Base-by-base conservation (phyloP, 2,888 invertebrate species). In the Nomada ruficornis region DNA sequence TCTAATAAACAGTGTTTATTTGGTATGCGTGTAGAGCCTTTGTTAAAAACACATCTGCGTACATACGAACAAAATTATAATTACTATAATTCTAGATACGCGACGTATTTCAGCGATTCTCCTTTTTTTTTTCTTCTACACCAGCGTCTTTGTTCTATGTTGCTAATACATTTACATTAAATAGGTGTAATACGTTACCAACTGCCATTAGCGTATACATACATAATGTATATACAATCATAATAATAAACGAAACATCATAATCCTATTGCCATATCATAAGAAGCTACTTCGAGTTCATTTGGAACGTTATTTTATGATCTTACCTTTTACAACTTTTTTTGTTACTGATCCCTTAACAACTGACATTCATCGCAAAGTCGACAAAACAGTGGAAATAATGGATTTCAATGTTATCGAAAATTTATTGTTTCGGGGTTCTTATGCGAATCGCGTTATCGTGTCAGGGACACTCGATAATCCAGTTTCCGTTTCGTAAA, bases 1-100 rank as follows among this genome's bases (percentile, higher is more conserved):
- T 83, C 83, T 67, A 55, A 79, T 64, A 77, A 77, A 75, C 75
- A 83, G 42, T 65, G 68, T 83, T 83, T 79, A 83, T 83, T 83
- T 78, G 60, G 59, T 72, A 70, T 79, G 79, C 50, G 50, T 72
- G 52, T 83, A 76, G 75, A 83, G 79, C 83, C 83, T 63, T 65
- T 73, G 77, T 79, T 77, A 59, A 68, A 73, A 83, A 80, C 70
- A 76, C 65, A 83, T 79, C 50, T 83, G 72, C 76, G 64, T 84
- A 83, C 73, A 77, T 71, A 73, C 63, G 65, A 70, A 76, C 69
- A 80, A 84, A 84, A 64, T 76, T 77, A 73, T 75, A 74, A 54
- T 62, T 77, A 60, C 44, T 70, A 50, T 64, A 83, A 68, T 62
- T 69, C 72, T 79, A 79, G 59, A 75, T 60, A 79, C 75, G 65